These are phyloP conservation scores for Nothobranchius kuhntae DNA, from an alignment of 2,113 vertebrate species.

Conservation along the genomic window DNA sequence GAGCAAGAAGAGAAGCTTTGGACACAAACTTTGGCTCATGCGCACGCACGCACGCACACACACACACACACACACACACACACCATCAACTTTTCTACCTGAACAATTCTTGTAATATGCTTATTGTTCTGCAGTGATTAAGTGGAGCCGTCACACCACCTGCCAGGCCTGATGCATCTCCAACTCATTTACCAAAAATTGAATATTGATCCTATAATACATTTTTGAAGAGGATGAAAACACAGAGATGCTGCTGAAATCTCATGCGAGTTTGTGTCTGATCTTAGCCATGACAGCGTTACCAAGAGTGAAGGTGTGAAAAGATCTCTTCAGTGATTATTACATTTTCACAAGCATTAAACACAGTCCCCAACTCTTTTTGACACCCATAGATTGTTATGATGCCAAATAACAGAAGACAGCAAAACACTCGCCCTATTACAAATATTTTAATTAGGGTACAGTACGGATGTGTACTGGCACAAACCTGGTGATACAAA, in stretches of 20 bases:
- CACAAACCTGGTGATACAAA: no score
- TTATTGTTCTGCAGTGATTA: slow-evolving; percentile 45
- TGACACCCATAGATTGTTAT: not conserved
- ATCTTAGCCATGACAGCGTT: slow-evolving; percentile 9
- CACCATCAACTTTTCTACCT: slow-evolving; percentile 14
- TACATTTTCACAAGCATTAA: slow-evolving; percentile 18
- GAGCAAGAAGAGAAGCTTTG: not conserved
- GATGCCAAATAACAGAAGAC: no score
- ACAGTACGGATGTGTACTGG: no score
- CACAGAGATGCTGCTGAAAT: slow-evolving; percentile 21
- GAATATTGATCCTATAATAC: slow-evolving; percentile 67
- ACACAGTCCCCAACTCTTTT: slow-evolving; percentile 4
- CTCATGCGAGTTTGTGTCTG: slow-evolving; percentile 25
- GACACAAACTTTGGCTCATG: slow-evolving; percentile 7
- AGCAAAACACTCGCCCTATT: not conserved
- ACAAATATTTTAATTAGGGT: no score
- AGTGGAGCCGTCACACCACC: slow-evolving; percentile 36
- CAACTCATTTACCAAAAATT: slow-evolving; percentile 61
- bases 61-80: slow-evolving; percentile 23
- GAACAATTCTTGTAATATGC: slow-evolving; percentile 28
- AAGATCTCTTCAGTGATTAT: slow-evolving; percentile 14
- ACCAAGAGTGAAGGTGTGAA: slow-evolving; percentile 15
- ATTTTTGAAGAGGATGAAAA: slow-evolving; percentile 41
- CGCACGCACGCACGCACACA: slow-evolving; percentile 2
- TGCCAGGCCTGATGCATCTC: slow-evolving; percentile 60